Conservation (phyloP, 2,888 invertebrate genomes). For the Lymantria dispar region DNA sequence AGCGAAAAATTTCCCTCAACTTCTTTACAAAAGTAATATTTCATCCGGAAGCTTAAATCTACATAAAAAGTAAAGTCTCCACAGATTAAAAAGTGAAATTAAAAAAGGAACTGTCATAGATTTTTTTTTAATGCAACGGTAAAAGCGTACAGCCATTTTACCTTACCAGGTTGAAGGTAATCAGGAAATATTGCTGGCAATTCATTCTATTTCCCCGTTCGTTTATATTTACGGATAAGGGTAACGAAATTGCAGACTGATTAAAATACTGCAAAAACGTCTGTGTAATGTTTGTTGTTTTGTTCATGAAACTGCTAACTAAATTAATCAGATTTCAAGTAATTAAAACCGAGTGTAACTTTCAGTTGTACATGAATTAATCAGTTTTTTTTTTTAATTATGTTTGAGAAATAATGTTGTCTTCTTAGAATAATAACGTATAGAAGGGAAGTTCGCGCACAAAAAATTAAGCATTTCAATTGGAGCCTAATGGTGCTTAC, state of each 20-base stretch:
- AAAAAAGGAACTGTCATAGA: slow-evolving; percentile 12
- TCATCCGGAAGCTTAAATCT: too few species aligned
- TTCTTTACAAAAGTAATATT: neutral
- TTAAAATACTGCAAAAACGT: slow-evolving; percentile 35
- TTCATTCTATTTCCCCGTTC: slow-evolving; percentile 37
- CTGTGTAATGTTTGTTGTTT: slow-evolving; percentile 25
- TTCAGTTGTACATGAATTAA: too few species aligned
- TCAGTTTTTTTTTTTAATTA: too few species aligned
- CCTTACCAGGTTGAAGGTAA: slow-evolving; percentile 25
- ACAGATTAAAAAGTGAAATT: slow-evolving; percentile 9
- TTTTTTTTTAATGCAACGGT: slow-evolving; percentile 20
- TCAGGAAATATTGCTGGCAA: slow-evolving; percentile 46
- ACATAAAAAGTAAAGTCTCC: slow-evolving; percentile 1
- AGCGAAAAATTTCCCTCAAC: neutral
- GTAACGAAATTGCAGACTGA: slow-evolving; percentile 26
- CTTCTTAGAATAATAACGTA: too few species aligned
- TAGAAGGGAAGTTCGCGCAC: too few species aligned
- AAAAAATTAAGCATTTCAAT: too few species aligned
- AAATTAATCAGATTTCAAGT: slow-evolving; percentile 1
- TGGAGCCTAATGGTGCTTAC: too few species aligned
- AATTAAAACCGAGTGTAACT: neutral
- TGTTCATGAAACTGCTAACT: slow-evolving; percentile 9
- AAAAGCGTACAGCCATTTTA: slow-evolving; percentile 18
- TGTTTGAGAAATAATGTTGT: too few species aligned
- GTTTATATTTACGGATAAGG: slow-evolving; percentile 22